These are phyloP conservation scores for Pelodytes ibericus DNA, from an alignment of 2,797 vertebrate genomes.

Conservation along the genomic window DNA sequence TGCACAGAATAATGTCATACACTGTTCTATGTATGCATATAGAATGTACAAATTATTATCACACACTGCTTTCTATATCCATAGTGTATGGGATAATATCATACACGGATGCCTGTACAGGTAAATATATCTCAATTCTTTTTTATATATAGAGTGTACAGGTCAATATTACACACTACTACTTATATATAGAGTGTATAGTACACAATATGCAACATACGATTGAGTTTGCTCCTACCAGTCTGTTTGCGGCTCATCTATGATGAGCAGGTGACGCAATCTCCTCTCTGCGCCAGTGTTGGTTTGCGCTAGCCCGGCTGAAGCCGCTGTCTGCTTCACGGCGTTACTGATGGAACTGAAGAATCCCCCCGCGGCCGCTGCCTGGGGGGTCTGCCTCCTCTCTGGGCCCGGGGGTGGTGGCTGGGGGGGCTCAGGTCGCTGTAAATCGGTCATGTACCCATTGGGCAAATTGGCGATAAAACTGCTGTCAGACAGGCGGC, in stretches of 20 bases:
- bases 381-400: not conserved
- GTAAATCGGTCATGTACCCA: slow-evolving; percentile 97
- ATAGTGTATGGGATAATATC: too few relatives aligned
- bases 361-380: slow-evolving; percentile 78
- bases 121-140: too few relatives aligned
- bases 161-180: too few relatives aligned
- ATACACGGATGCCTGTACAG: too few relatives aligned
- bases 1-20: too few relatives aligned
- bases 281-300: slow-evolving; percentile 79
- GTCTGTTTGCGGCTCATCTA: slow-evolving; percentile 91
- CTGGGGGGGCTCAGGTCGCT: slow-evolving; percentile 89
- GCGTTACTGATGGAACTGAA: slow-evolving; percentile 95
- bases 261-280: slow-evolving; percentile 91
- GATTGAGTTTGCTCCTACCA: slow-evolving; percentile 79
- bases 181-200: too few relatives aligned
- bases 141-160: too few relatives aligned
- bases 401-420: slow-evolving; percentile 76
- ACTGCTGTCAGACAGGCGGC: slow-evolving; percentile 96
- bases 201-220: not conserved
- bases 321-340: slow-evolving; percentile 94
- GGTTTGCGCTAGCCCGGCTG: slow-evolving; percentile 89
- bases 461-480: slow-evolving; percentile 98
- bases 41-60: too few relatives aligned
- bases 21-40: too few relatives aligned
- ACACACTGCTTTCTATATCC: too few relatives aligned